These are phyloP conservation scores for Drosophila ficusphila DNA, from an alignment of 1,140 invertebrate genomes.

Conservation along the genomic window DNA sequence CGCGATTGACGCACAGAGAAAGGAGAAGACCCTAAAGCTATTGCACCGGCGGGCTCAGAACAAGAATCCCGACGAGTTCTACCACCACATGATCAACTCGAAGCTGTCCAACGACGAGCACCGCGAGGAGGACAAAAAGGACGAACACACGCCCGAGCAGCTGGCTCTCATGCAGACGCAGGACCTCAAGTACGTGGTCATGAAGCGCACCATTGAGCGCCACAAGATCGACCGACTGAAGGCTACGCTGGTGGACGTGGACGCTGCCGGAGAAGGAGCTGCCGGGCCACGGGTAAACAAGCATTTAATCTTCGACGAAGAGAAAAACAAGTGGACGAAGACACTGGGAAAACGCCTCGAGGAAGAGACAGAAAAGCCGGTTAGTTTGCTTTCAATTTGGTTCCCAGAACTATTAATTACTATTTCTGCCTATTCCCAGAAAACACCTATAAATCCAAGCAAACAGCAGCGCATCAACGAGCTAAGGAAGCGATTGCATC, in stretches of 20 bases:
- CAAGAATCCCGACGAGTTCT: slow-evolving; percentile 99
- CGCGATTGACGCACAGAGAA: slow-evolving; percentile 93
- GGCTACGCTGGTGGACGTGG: slow-evolving; percentile 92
- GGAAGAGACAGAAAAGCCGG: slow-evolving; percentile 85
- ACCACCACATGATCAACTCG: slow-evolving; percentile 99
- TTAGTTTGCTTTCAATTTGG: neutral
- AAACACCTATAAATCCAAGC: slow-evolving; percentile 83
- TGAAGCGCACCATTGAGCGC: slow-evolving; percentile 93
- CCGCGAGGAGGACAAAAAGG: slow-evolving; percentile 87
- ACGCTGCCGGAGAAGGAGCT: slow-evolving; percentile 86
- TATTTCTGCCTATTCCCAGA: slow-evolving; percentile 84
- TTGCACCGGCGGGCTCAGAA: slow-evolving; percentile 93
- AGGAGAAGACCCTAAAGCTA: slow-evolving; percentile 92
- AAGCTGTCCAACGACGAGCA: slow-evolving; percentile 90
- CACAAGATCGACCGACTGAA: slow-evolving; percentile 95
- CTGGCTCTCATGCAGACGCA: slow-evolving; percentile 95
- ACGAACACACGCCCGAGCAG: slow-evolving; percentile 92
- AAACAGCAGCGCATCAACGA: slow-evolving; percentile 88
- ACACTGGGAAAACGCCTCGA: slow-evolving; percentile 88
- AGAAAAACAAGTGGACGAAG: slow-evolving; percentile 85
- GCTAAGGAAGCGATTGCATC: slow-evolving; percentile 91
- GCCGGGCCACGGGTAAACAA: slow-evolving; percentile 86
- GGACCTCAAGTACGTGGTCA: slow-evolving; percentile 95
- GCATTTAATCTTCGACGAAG: slow-evolving; percentile 93
- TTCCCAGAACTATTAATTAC: neutral